phyloP scores from a whole-genome alignment of 1,140 invertebrate species.

The Mya arenaria region DNA sequence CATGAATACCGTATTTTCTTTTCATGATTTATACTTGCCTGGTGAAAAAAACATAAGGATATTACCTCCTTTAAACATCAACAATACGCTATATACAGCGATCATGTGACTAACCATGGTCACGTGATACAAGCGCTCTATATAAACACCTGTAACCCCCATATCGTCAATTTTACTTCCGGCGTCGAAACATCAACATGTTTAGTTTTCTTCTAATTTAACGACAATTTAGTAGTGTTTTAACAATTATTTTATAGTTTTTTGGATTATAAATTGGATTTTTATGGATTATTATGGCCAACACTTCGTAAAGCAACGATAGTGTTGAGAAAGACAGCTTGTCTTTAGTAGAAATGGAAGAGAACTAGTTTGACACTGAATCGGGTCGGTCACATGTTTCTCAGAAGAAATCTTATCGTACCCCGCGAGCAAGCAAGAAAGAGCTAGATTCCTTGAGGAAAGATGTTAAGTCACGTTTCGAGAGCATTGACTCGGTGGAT shows the following conservation, averaged over 20 bases:
- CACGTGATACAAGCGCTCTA: too few relatives aligned
- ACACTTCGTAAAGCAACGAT: background rate
- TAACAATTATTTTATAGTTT: background rate
- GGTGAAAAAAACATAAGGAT: background rate
- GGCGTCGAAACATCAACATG: background rate
- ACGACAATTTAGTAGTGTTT: background rate
- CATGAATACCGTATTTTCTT: too few relatives aligned
- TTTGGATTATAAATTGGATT: background rate
- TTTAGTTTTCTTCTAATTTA: background rate
- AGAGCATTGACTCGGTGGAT: slow-evolving; percentile 22
- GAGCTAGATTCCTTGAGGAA: background rate
- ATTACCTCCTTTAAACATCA: background rate
- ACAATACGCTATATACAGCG: too few relatives aligned
- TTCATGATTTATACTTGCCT: too few relatives aligned
- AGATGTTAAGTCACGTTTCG: slow-evolving; percentile 1
- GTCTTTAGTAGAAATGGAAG: background rate
- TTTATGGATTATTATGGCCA: background rate
- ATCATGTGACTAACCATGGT: too few relatives aligned
- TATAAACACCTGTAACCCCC: background rate
- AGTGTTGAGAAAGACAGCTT: background rate
- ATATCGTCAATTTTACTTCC: background rate
- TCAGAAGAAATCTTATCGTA: background rate
- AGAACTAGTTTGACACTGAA: too few relatives aligned
- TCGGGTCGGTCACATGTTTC: background rate
- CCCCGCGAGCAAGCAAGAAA: background rate